Conservation (phyloP, 2,113 vertebrate species). For the Tamias sibiricus region DNA sequence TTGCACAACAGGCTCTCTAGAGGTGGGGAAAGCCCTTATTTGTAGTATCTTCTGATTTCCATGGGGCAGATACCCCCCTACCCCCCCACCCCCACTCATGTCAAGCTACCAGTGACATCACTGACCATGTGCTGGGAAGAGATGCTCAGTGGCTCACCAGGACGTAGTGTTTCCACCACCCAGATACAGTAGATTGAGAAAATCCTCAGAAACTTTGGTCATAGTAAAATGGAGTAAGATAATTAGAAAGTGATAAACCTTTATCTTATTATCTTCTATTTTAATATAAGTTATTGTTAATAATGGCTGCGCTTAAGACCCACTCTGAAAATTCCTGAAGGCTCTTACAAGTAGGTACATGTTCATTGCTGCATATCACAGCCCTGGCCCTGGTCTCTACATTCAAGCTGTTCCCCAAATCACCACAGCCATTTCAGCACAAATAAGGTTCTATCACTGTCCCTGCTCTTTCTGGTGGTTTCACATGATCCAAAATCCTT, state of each 20-base stretch:
- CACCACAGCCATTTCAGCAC: not conserved
- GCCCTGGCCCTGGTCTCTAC: not conserved
- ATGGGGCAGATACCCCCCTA: not conserved
- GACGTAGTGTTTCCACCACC: not conserved
- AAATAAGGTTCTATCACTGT: not conserved
- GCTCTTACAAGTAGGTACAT: not conserved
- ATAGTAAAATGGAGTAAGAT: not conserved
- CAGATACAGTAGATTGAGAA: not conserved
- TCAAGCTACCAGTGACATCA: not conserved
- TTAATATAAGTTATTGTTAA: conserved; percentile 18
- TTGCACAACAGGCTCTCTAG: not conserved
- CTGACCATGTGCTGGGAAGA: not conserved
- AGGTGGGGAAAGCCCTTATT: not conserved
- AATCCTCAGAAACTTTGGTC: not conserved
- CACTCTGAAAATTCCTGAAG: not conserved
- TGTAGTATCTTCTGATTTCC: not conserved
- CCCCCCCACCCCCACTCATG: not conserved
- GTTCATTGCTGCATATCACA: not conserved
- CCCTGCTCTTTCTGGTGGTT: not conserved
- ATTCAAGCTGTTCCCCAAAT: not conserved
- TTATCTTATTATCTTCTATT: not conserved
- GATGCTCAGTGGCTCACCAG: not conserved
- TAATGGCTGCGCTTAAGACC: not conserved
- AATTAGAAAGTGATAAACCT: not conserved
- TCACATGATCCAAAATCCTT: not conserved